Evolutionary conservation across 1,140 invertebrate species (phyloP).

Genomic region (Bicyclus anynana): DNA sequence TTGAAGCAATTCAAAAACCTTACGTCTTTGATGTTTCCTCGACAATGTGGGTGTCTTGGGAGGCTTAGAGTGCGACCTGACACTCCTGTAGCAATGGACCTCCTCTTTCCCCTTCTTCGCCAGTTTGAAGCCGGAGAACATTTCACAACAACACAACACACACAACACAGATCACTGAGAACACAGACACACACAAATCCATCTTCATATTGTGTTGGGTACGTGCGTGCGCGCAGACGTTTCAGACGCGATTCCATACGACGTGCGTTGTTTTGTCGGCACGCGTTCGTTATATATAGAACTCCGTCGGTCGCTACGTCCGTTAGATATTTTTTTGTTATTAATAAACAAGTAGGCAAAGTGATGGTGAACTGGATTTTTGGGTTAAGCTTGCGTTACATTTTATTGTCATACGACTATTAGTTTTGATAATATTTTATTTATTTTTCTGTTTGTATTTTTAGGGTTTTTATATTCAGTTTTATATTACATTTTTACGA

Average conservation of each 20-base stretch:
- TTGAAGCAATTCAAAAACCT: neutral
- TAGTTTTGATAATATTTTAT: too few relatives aligned
- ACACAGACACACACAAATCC: conserved; percentile 10
- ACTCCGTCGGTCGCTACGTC: conserved; percentile 24
- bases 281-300: conserved; percentile 30
- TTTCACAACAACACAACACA: conserved; percentile 18
- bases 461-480: too few relatives aligned
- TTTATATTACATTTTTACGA: too few relatives aligned
- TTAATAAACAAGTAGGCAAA: conserved; percentile 26
- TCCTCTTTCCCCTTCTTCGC: conserved; percentile 25
- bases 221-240: conserved; percentile 19
- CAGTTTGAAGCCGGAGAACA: conserved; percentile 25
- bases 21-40: conserved; percentile 29
- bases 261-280: conserved; percentile 25
- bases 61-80: conserved; percentile 24
- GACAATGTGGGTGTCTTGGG: conserved; percentile 18
- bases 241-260: conserved; percentile 22
- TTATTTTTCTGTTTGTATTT: too few relatives aligned
- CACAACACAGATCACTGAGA: conserved; percentile 12
- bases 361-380: conserved; percentile 6
- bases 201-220: conserved; percentile 2
- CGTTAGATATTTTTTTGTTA: conserved; percentile 26
- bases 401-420: neutral
- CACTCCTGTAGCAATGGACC: conserved; percentile 24
- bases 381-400: neutral